Percentiles rank a stretch among this genome's conserved stretches.
These are phyloP conservation scores for Zophobas atratus DNA, from an alignment of 1,140 invertebrate genomes.

Conservation along the genomic window DNA sequence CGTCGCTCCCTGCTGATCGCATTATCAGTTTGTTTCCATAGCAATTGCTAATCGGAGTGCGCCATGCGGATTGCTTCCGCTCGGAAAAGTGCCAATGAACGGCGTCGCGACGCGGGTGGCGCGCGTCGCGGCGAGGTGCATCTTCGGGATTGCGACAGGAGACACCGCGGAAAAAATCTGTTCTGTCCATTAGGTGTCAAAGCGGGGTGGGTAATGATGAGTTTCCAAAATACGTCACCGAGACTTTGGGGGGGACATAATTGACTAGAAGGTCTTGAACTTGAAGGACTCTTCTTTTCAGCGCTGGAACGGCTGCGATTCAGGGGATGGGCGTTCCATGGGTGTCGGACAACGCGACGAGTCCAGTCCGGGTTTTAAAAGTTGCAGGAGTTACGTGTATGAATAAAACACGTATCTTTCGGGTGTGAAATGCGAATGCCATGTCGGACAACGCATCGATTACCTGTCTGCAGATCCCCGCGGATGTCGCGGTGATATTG, in stretches of 20 bases:
- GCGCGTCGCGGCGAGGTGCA: slow-evolving; percentile 44
- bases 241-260: no score
- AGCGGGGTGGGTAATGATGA: no score
- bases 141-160: background rate
- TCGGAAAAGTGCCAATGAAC: slow-evolving; percentile 66
- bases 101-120: slow-evolving; percentile 54
- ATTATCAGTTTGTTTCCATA: slow-evolving; percentile 75
- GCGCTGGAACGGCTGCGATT: no score
- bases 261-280: no score
- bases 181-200: no score
- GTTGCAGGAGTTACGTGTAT: slow-evolving; percentile 44
- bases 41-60: slow-evolving; percentile 74
- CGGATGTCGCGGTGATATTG: slow-evolving; percentile 46
- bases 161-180: no score
- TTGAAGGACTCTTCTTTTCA: no score
- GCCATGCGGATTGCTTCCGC: slow-evolving; percentile 65
- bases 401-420: slow-evolving; percentile 50
- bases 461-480: slow-evolving; percentile 53
- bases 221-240: no score
- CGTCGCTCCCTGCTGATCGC: slow-evolving; percentile 67
- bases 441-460: slow-evolving; percentile 54
- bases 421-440: slow-evolving; percentile 51
- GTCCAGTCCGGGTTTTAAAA: slow-evolving; percentile 44
- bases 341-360: slow-evolving; percentile 1
- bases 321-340: no score